Conservation (phyloP, 2,113 vertebrate species). For the Gallinago undulata region DNA sequence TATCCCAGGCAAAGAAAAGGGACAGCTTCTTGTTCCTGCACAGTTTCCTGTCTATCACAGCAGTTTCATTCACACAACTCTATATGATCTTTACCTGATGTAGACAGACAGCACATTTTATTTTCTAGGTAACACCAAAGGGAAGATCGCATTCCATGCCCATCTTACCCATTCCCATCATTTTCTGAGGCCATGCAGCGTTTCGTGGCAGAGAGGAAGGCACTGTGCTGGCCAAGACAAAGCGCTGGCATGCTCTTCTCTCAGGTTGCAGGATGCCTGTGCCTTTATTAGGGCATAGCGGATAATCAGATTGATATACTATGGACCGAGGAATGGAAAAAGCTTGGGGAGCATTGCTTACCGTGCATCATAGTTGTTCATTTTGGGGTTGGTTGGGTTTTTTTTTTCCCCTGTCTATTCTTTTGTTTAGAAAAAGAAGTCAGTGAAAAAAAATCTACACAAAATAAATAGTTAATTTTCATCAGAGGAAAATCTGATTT, state of each 20-base stretch:
- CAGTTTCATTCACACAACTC: background rate
- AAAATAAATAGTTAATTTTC: background rate
- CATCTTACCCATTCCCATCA: background rate
- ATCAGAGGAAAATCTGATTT: background rate
- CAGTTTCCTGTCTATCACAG: background rate
- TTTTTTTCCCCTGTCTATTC: background rate
- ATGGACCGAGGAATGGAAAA: background rate
- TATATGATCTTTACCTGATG: background rate
- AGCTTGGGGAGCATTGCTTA: background rate
- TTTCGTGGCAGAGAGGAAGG: background rate
- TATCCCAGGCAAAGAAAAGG: background rate
- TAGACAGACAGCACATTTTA: background rate
- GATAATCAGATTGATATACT: background rate
- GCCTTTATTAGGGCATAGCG: background rate
- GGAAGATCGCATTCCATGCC: background rate
- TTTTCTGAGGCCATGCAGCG: background rate
- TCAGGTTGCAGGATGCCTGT: background rate
- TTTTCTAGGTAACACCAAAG: background rate
- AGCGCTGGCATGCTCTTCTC: accelerated
- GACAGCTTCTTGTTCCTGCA: background rate
- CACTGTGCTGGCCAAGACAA: background rate
- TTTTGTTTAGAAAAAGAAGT: background rate
- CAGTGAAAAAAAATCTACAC: background rate
- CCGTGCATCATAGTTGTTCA: accelerated
- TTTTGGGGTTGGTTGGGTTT: background rate